phyloP scores from a whole-genome alignment of 2,797 vertebrate genomes.

The Acridotheres tristis region DNA sequence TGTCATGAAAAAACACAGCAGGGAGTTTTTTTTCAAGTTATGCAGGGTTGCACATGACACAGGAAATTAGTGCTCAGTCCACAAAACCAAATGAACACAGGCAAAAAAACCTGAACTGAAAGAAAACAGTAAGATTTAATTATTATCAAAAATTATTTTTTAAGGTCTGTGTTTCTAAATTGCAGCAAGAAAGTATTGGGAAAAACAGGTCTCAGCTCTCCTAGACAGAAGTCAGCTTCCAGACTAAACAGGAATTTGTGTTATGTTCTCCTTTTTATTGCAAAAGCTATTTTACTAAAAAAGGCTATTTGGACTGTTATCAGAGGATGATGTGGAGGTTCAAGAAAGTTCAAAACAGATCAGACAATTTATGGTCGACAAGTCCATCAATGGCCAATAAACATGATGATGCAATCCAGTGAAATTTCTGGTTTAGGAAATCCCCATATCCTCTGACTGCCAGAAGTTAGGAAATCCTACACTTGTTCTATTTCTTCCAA shows the following conservation, averaged over 20 bases:
- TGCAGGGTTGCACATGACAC: not conserved
- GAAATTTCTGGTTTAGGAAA: conserved; percentile 52
- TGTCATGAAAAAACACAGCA: conserved; percentile 20
- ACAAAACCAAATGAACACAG: not conserved
- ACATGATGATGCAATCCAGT: conserved; percentile 43
- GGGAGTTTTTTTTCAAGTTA: not conserved
- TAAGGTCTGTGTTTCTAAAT: not conserved
- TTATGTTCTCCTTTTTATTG: conserved; percentile 11
- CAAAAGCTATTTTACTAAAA: conserved; percentile 27
- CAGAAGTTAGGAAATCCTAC: conserved; percentile 27
- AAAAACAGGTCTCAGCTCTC: not conserved
- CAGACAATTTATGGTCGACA: not conserved
- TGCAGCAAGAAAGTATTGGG: not conserved
- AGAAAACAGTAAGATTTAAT: not conserved
- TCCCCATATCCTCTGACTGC: not conserved
- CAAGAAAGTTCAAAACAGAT: not conserved
- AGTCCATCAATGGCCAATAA: conserved; percentile 2
- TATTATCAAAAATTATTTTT: not conserved
- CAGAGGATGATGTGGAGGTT: conserved; percentile 17
- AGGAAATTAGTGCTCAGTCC: not conserved
- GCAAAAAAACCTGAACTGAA: not conserved
- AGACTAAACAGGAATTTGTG: not conserved
- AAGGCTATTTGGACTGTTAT: not conserved
- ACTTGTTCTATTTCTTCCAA: not conserved
- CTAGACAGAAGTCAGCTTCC: not conserved